A percentile compares a stretch with the other conserved stretches of the same genome.
These are phyloP conservation scores for Diorhabda elongata DNA, from an alignment of 1,140 invertebrate species.

Conservation along the genomic window DNA sequence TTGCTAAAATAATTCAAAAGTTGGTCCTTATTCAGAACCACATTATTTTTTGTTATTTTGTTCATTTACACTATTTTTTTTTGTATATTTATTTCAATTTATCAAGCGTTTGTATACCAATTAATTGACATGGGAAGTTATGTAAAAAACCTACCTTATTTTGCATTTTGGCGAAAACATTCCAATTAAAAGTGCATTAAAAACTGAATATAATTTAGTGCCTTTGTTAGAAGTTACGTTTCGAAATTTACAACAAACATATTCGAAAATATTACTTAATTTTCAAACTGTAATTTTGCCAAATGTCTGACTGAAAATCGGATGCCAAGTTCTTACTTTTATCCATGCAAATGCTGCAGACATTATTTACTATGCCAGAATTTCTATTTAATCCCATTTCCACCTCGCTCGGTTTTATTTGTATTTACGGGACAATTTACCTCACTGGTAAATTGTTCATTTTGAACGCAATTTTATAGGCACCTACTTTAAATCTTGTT, in stretches of 20 bases:
- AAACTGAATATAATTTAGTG: not conserved
- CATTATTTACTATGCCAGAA: conserved; percentile 10
- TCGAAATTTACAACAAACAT: conserved; percentile 10
- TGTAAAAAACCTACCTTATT: too few relatives aligned
- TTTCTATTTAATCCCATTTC: conserved; percentile 14
- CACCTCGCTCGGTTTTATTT: conserved; percentile 14
- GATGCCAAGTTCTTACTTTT: conserved; percentile 13
- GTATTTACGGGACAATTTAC: not conserved
- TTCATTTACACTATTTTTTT: too few relatives aligned
- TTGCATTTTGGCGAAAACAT: conserved; percentile 10
- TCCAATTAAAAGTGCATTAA: conserved; percentile 11
- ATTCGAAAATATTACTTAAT: conserved; percentile 17
- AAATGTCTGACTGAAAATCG: conserved; percentile 4
- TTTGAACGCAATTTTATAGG: too few relatives aligned
- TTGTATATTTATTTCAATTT: too few relatives aligned
- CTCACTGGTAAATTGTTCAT: not conserved
- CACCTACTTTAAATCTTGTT: too few relatives aligned
- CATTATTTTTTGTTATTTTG: too few relatives aligned
- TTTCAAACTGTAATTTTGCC: conserved; percentile 20
- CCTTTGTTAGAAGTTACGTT: not conserved
- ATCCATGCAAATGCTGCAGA: conserved; percentile 11
- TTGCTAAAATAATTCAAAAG: too few relatives aligned
- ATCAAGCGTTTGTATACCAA: too few relatives aligned
- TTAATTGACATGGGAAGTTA: too few relatives aligned
- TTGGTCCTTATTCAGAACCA: too few relatives aligned